These are phyloP conservation scores for Torymus texanus DNA, from an alignment of 2,888 invertebrate genomes.

Conservation along the genomic window DNA sequence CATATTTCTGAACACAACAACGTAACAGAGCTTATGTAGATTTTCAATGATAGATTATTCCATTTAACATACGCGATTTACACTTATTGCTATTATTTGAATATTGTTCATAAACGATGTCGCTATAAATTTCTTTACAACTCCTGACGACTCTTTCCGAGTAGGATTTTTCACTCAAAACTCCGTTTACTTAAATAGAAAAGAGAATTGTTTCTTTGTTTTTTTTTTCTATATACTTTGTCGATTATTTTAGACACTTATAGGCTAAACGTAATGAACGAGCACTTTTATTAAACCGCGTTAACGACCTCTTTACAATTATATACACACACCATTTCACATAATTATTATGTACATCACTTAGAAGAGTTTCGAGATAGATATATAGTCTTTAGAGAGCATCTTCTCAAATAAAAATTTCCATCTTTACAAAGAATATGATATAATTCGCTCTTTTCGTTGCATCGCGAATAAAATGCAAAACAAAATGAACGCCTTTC, in stretches of 20 bases:
- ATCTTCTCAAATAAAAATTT: slow-evolving; percentile 38
- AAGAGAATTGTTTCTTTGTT: slow-evolving; percentile 5
- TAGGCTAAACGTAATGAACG: slow-evolving; percentile 38
- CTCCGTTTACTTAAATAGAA: slow-evolving; percentile 31
- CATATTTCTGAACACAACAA: slow-evolving; percentile 55
- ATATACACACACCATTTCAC: slow-evolving; percentile 55
- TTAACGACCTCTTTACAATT: slow-evolving; percentile 57
- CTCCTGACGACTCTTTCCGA: background rate
- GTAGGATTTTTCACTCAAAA: slow-evolving; percentile 19
- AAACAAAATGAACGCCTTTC: slow-evolving; percentile 39
- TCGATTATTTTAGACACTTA: slow-evolving; percentile 44
- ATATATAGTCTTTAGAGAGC: slow-evolving; percentile 28
- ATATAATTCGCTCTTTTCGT: slow-evolving; percentile 21
- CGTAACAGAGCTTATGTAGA: slow-evolving; percentile 49
- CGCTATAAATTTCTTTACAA: slow-evolving; percentile 37
- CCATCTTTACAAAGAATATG: slow-evolving; percentile 22
- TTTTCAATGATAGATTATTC: slow-evolving; percentile 44
- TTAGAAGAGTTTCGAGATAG: slow-evolving; percentile 14
- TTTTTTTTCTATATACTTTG: slow-evolving; percentile 3
- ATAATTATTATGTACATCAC: slow-evolving; percentile 55
- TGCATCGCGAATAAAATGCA: slow-evolving; percentile 39
- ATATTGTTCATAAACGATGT: slow-evolving; percentile 26
- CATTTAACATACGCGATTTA: slow-evolving; percentile 43
- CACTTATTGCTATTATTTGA: slow-evolving; percentile 48
- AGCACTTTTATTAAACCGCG: slow-evolving; percentile 41